Evolutionary conservation across 2,888 invertebrate species (phyloP).

Genomic region (Conops quadrifasciatus): DNA sequence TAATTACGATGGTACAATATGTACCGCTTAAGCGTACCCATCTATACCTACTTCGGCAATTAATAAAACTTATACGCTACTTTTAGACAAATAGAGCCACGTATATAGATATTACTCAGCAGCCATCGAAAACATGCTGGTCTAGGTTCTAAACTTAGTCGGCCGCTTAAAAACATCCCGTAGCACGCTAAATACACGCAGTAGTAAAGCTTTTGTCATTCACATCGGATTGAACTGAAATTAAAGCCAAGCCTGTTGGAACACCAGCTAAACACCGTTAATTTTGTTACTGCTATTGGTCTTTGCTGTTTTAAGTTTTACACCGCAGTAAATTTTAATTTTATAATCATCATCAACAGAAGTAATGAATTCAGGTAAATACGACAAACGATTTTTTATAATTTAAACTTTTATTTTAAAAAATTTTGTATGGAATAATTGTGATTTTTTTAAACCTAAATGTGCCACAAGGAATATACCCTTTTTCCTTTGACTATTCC

Average conservation of each 20-base stretch:
- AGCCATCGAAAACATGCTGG: not conserved
- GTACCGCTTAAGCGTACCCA: too few species aligned
- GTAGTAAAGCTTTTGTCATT: not conserved
- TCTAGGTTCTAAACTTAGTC: not conserved
- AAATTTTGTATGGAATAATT: too few species aligned
- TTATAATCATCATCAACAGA: not conserved
- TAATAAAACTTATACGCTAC: too few species aligned
- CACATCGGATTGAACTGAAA: not conserved
- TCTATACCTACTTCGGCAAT: too few species aligned
- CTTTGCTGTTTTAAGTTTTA: not conserved
- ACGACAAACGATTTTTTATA: not conserved
- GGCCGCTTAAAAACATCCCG: not conserved
- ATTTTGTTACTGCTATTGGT: not conserved
- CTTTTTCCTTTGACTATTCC: too few species aligned
- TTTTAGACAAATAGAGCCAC: too few species aligned
- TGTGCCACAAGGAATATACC: too few species aligned
- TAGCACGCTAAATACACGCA: not conserved
- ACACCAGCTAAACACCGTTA: not conserved
- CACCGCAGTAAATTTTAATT: not conserved
- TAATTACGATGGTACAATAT: too few species aligned
- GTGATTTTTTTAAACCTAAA: too few species aligned
- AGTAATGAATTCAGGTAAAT: conserved; percentile 10
- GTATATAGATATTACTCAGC: not conserved
- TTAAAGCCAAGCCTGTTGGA: too few species aligned
- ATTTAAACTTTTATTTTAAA: too few species aligned